Conservation (phyloP, 2,888 invertebrate genomes). For the Caenorhabditis zanzibari region DNA sequence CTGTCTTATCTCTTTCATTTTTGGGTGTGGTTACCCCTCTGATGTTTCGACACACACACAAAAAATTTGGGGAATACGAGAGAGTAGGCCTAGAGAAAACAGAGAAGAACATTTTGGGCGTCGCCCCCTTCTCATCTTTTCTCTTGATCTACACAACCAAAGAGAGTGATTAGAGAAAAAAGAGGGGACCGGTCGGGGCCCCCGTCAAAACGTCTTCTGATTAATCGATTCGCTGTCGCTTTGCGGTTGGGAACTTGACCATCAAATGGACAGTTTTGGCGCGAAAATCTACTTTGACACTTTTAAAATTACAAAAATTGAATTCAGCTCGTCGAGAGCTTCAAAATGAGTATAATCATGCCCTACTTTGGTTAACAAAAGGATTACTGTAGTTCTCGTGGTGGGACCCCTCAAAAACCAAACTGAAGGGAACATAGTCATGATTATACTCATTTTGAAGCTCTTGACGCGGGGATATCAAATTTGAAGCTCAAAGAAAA, state of each 20-base stretch:
- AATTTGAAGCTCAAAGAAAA: neutral
- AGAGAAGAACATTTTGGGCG: conserved; percentile 50
- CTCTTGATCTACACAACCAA: conserved; percentile 2
- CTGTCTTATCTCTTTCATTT: neutral
- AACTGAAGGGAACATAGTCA: neutral
- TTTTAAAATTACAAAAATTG: neutral
- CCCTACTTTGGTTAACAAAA: too few species aligned
- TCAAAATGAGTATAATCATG: neutral
- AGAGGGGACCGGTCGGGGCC: conserved; percentile 28
- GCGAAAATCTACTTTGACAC: too few species aligned
- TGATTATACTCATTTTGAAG: neutral
- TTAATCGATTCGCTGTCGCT: conserved; percentile 38
- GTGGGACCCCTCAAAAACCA: neutral
- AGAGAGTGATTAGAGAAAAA: conserved; percentile 40
- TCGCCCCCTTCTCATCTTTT: conserved; percentile 34
- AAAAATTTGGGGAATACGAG: neutral
- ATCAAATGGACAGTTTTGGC: neutral
- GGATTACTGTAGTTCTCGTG: neutral
- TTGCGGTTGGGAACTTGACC: conserved; percentile 2
- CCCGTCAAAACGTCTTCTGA: conserved; percentile 27
- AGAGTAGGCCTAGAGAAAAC: conserved; percentile 12
- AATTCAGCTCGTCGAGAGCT: neutral
- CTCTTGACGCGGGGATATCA: neutral
- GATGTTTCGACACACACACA: neutral
- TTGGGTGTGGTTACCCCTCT: conserved; percentile 55